Percentiles rank a stretch among this genome's conserved stretches.
Conservation (phyloP, 2,113 vertebrate genomes). For the Channa maculata region DNA sequence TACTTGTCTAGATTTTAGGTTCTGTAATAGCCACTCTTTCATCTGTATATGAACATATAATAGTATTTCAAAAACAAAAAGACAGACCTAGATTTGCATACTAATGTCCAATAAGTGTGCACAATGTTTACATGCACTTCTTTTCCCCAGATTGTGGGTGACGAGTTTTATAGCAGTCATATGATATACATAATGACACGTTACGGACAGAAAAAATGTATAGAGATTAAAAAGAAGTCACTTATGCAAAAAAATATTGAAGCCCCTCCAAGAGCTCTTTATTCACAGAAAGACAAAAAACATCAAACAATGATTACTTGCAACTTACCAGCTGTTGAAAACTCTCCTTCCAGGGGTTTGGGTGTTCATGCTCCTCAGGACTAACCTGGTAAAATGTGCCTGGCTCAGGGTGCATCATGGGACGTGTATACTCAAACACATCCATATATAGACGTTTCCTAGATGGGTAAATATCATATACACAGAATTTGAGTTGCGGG, state of each 20-base stretch:
- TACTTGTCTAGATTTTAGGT: background rate
- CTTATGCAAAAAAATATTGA: no score
- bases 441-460: constrained; percentile 99
- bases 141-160: no score
- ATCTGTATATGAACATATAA: background rate
- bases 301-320: background rate
- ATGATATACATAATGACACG: no score
- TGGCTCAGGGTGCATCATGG: constrained; percentile 99
- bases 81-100: background rate
- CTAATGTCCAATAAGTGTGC: background rate
- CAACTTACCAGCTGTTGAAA: constrained; percentile 96
- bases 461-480: constrained; percentile 11
- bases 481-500: background rate
- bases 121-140: background rate
- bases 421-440: constrained; percentile 98
- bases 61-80: background rate
- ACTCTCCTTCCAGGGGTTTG: constrained; percentile 99
- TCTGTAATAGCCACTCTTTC: background rate
- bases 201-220: no score
- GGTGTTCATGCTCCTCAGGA: constrained; percentile 98
- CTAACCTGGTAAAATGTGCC: constrained; percentile 98
- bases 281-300: background rate
- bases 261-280: background rate
- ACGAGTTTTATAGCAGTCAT: no score
- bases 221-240: no score